Base-by-base conservation (phyloP, 2,797 vertebrate genomes). In the Numenius phaeopus region DNA sequence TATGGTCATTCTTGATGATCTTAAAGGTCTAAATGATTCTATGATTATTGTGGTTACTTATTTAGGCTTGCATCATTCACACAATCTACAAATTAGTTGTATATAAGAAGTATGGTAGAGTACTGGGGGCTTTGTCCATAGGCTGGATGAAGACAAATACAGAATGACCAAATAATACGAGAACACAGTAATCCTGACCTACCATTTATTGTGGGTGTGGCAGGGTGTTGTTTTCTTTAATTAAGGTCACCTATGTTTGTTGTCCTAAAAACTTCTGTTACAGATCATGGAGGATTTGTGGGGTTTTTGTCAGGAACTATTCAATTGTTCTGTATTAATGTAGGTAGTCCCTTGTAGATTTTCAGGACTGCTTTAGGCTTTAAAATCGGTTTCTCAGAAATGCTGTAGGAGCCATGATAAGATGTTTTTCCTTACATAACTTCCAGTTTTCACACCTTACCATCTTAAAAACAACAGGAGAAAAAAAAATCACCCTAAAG, bases 361-460 rank as follows among this genome's bases (percentile, higher is more conserved):
- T 79, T 72, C 40, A 34, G 39, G 37, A 71, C 39, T 57, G 14
- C 42, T 77, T 83, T 64, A 59, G 40, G 8, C 59, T 87, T 64
- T 59, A 66, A 87, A 93, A 62, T 77, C 21, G 10, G 3, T 61
- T 44, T 72, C 32, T 64, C 57, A 83, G 59, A 83, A 86, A 61
- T 76, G 42, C 73, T 66, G 29, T 82, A 66, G 30, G 34, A 94
- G n/a, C 47, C 26, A 39, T 9, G 23, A 34, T 61, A 50, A 87
- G 39, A 75, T 58, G 54, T n/a, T 91, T 64, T 82, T 34, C 23
- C 70, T 76, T 72, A 47, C 0, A 0, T 12, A 64, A 50, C 42
- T 81, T 91, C 21, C 4, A 58, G 84, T 96, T 90, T 84, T 95
- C 44, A 22, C 82, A 73, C 24, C 26, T 87, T 82, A 40, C 17